Evolutionary conservation across 2,888 invertebrate genomes (phyloP).

Genomic region (Adelognathus sp.): DNA sequence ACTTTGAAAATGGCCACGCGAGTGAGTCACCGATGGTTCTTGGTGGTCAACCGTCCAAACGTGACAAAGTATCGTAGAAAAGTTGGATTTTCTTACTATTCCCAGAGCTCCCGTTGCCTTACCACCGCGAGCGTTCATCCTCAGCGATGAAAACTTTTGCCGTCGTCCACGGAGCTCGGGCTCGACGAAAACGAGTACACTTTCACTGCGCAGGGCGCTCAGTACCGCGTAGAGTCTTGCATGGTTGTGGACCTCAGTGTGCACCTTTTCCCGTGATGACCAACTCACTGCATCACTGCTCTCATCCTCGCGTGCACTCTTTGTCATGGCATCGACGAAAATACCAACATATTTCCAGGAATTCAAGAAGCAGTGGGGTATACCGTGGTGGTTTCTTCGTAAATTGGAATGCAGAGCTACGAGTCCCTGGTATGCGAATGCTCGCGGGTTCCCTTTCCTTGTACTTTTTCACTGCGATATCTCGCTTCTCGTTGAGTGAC

Average conservation of each 20-base stretch:
- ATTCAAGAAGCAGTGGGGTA: conserved; percentile 24
- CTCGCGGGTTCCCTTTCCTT: background rate
- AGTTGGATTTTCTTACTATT: conserved; percentile 32
- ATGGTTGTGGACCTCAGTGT: conserved; percentile 19
- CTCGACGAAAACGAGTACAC: conserved; percentile 43
- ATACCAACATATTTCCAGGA: conserved; percentile 36
- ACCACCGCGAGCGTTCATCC: conserved; percentile 12
- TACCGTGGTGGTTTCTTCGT: conserved; percentile 17
- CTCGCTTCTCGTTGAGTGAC: conserved; percentile 37
- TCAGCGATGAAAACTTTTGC: conserved; percentile 42
- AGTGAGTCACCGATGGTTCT: conserved; percentile 25
- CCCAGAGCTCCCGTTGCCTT: background rate
- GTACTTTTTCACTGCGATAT: background rate
- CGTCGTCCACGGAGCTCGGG: conserved; percentile 18
- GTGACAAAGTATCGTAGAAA: conserved; percentile 33
- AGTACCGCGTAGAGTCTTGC: conserved; percentile 16
- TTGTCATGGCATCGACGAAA: conserved; percentile 38
- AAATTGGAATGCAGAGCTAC: conserved; percentile 44
- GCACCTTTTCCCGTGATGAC: background rate
- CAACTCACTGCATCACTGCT: conserved; percentile 10
- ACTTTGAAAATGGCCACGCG: background rate
- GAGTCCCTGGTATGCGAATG: conserved; percentile 7
- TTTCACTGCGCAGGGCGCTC: conserved; percentile 29
- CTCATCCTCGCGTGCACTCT: conserved; percentile 1
- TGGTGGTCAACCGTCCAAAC: conserved; percentile 44